Evolutionary conservation across 2,888 invertebrate genomes (phyloP), one percentile per base, ranked within the genome.

Genomic region (Nomada fabriciana): DNA sequence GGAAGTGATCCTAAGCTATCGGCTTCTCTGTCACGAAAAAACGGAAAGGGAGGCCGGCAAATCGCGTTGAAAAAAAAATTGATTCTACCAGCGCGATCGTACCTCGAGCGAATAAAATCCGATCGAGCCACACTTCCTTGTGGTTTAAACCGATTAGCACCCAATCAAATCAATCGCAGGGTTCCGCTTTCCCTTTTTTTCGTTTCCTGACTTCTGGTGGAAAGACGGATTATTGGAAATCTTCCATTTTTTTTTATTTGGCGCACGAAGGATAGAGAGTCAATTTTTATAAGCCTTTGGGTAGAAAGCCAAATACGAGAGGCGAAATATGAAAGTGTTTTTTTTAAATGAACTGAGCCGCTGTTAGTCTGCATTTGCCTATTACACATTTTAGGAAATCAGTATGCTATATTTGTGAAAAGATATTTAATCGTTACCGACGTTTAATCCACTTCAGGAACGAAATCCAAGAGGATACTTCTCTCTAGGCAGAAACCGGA

Each of bases 1-100:
- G 89, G 86, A 87, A 89, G 85, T 73, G 85, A 90, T 86, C 89
- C 84, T 70, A 29, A 52, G 79, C 79, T 78, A 78, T 88, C 81
- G 85, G 86, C 82, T 84, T 88, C 88, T 78, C 68, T 52, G 69
- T 59, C 43, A 50, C 2, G 7, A 52, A 68, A 85, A 82, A 85
- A 81, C 73, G 67, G 59, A 55, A 76, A 47, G 67, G 63, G 57
- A 80, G 52, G 50, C 68, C 25, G 47, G 69, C 25, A 52, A 65
- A 60, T 11, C 36, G 52, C 23, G 55, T 23, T 52, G 50, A 59
- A 65, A 65, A 84, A 79, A 79, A 80, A 68, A 79, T 60, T 65
- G 76, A 82, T 85, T 86, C 68, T 36, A 65, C 52, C 60, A 36
- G 60, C 47, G 13, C n/a, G 64, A 82, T 67, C 60, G 61, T 59